Conservation (phyloP, 2,797 vertebrate species). For the Anabacerthia variegaticeps region DNA sequence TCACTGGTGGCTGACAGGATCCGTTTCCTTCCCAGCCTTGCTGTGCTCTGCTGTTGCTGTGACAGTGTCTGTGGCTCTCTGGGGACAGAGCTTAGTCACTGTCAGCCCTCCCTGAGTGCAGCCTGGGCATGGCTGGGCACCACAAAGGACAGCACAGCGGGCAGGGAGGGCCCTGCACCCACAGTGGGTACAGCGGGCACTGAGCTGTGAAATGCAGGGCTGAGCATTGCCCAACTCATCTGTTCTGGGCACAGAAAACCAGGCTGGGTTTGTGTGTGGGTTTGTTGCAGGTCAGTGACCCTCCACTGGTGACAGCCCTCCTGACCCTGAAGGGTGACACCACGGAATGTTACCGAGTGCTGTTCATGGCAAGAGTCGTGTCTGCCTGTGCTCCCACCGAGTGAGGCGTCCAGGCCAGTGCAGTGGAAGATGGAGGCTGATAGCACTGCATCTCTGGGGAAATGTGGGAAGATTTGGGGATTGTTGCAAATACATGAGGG, state of each 20-base stretch:
- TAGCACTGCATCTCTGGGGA: not conserved
- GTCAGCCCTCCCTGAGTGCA: not conserved
- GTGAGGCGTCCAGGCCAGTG: not conserved
- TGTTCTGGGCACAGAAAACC: not conserved
- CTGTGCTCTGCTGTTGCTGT: not conserved
- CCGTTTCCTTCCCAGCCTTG: not conserved
- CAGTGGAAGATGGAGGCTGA: not conserved
- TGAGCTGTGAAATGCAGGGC: not conserved
- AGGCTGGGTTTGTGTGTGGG: not conserved
- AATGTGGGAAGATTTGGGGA: not conserved
- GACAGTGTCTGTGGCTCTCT: not conserved
- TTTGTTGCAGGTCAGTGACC: conserved; percentile 78
- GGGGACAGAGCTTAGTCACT: not conserved
- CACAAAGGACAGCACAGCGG: not conserved
- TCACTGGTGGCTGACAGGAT: not conserved
- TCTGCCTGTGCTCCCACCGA: not conserved
- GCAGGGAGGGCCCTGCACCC: not conserved
- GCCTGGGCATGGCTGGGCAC: not conserved
- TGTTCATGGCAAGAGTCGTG: conserved; percentile 78
- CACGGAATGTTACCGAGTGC: conserved; percentile 81
- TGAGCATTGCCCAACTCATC: not conserved
- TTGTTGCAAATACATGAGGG: not conserved
- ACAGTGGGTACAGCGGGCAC: accelerated
- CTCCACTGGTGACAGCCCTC: conserved; percentile 75
- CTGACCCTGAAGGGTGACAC: conserved; percentile 83